Base-by-base conservation (phyloP, 2,888 invertebrate species). In the Drosophila pseudotakahashii region DNA sequence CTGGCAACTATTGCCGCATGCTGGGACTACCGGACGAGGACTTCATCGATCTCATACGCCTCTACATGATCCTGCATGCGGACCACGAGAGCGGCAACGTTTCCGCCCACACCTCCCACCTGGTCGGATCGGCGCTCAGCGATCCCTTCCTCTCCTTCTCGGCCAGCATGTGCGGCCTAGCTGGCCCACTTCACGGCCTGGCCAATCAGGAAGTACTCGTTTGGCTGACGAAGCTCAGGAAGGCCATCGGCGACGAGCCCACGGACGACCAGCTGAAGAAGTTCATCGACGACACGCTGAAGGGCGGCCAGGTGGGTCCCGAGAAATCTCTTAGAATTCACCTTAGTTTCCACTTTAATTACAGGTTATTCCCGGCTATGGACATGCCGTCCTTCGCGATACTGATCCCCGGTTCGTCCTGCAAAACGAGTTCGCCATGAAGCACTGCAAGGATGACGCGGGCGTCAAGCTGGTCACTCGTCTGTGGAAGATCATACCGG, bases 171-270 rank as follows among this genome's bases (percentile, higher is more conserved):
- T 95, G 95, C 89, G 97, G 97, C 23, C 92, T 97, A 23, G 97
- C 97, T 59, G 97, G 97, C 37, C 97, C 97, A 13, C 94, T 97
- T 19, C 97, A 97, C 90, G 97, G 97, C 58, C 93, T 97, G 37
- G 97, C 97, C 71, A 97, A 97, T 91, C 97, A 97, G 93, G 96
- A 96, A 93, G 98, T 98, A 50, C 94, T 99, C 55, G 93, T 98
- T 6, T 99, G 98, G 97, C 91, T 99, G 76, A 95, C 96, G 85
- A 97, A 97, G 91, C 93, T 98, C 19, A 95, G 95, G 73, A 93
- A 95, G 81, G 95, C 96, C 88, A 93, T 99, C 42, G 79, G 97
- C 41, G 95, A 96, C 81, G 95, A 94, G 89, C 95, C 96, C 69
- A 95, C 96, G 11, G 97, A 98, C 90, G 96, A 98, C 0, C 94